phyloP scores from a whole-genome alignment of 2,797 vertebrate species.

The Bucorvus abyssinicus region DNA sequence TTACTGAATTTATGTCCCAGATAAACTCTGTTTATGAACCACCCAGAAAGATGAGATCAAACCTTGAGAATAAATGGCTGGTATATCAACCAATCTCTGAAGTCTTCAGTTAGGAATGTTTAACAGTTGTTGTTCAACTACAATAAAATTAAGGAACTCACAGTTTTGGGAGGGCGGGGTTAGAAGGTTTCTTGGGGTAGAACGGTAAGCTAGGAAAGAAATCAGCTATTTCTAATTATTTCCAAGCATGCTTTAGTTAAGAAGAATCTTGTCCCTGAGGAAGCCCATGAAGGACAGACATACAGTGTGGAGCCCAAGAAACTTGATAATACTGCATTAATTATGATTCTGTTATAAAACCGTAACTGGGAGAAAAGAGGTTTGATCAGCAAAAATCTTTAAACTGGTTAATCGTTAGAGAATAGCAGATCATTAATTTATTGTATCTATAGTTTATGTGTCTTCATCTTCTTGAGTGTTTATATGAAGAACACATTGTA shows the following conservation, averaged over 20 bases:
- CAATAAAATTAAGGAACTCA: not conserved
- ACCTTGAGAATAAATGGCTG: not conserved
- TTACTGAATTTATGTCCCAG: not conserved
- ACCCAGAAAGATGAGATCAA: not conserved
- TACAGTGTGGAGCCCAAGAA: not conserved
- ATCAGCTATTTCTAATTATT: not conserved
- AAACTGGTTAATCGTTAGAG: not conserved
- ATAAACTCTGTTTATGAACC: not conserved
- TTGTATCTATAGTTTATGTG: not conserved
- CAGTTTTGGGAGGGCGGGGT: rapidly evolving
- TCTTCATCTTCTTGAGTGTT: not conserved
- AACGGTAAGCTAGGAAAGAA: not conserved
- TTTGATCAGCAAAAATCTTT: not conserved
- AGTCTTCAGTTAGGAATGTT: not conserved
- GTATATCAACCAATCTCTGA: not conserved
- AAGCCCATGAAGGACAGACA: not conserved
- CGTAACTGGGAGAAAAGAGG: not conserved
- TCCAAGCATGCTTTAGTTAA: not conserved
- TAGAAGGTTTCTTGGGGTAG: not conserved
- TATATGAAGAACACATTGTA: not conserved
- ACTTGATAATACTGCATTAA: not conserved
- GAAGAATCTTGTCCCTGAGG: not conserved
- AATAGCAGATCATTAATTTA: not conserved
- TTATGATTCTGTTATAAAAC: not conserved
- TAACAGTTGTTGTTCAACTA: not conserved